Conservation (phyloP, 1,140 invertebrate species). For the Drosophila murphyi region DNA sequence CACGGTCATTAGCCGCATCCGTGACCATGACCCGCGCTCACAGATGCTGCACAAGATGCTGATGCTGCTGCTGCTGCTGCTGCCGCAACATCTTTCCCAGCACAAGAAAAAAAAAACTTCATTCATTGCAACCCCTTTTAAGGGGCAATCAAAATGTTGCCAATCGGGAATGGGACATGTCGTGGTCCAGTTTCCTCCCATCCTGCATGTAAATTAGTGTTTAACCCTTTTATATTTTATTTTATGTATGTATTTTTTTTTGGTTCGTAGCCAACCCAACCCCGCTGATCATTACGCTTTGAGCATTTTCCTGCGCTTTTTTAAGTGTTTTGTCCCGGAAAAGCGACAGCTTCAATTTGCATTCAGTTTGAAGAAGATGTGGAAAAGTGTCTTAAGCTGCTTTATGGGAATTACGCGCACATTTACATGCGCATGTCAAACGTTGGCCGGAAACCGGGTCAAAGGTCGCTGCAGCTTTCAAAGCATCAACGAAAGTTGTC, state of each 20-base stretch:
- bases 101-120: background rate
- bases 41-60: constrained; percentile 37
- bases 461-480: constrained; percentile 68
- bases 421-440: constrained; percentile 77
- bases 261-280: constrained; percentile 37
- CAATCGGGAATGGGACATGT: constrained; percentile 27
- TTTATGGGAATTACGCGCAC: constrained; percentile 76
- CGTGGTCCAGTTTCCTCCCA: constrained; percentile 47
- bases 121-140: constrained; percentile 18
- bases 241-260: too few species aligned
- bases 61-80: constrained; percentile 22
- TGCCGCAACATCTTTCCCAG: background rate
- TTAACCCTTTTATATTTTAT: constrained; percentile 36
- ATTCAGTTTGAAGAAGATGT: background rate
- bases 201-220: constrained; percentile 66
- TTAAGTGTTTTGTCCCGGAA: constrained; percentile 74
- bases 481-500: constrained; percentile 50
- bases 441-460: constrained; percentile 56
- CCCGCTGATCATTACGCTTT: constrained; percentile 69
- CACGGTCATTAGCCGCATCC: constrained; percentile 74
- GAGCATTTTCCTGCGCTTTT: constrained; percentile 65
- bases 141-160: constrained; percentile 44
- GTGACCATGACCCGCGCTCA: constrained; percentile 58
- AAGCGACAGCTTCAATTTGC: constrained; percentile 45
- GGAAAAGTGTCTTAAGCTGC: constrained; percentile 77